phyloP scores from a whole-genome alignment of 2,113 vertebrate species.

The Bothrops jararaca region DNA sequence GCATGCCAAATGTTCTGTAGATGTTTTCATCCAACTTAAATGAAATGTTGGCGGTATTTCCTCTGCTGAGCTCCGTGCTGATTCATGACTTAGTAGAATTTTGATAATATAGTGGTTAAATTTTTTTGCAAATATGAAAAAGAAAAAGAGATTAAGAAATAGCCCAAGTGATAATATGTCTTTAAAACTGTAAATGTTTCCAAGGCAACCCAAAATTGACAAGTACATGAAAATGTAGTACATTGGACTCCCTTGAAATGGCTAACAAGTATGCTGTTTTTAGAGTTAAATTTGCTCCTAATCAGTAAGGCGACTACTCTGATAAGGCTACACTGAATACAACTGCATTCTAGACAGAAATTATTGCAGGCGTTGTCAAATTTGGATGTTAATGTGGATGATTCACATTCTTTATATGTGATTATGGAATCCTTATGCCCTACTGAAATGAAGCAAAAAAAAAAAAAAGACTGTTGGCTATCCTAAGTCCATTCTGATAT shows the following conservation, averaged over 20 bases:
- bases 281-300: background rate
- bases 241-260: background rate
- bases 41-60: background rate
- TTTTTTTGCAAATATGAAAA: background rate
- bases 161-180: background rate
- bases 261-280: background rate
- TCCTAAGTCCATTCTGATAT: background rate
- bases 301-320: background rate
- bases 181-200: background rate
- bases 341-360: background rate
- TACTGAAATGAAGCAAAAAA: background rate
- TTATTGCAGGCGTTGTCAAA: background rate
- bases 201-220: background rate
- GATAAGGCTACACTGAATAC: background rate
- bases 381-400: background rate
- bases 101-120: background rate
- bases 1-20: background rate
- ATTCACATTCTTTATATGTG: background rate
- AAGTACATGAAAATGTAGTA: background rate
- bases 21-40: background rate
- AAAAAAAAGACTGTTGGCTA: background rate
- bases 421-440: background rate
- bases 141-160: background rate
- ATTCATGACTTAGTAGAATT: background rate
- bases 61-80: background rate